phyloP scores from a whole-genome alignment of 2,797 vertebrate genomes.

The Natrix natrix region DNA sequence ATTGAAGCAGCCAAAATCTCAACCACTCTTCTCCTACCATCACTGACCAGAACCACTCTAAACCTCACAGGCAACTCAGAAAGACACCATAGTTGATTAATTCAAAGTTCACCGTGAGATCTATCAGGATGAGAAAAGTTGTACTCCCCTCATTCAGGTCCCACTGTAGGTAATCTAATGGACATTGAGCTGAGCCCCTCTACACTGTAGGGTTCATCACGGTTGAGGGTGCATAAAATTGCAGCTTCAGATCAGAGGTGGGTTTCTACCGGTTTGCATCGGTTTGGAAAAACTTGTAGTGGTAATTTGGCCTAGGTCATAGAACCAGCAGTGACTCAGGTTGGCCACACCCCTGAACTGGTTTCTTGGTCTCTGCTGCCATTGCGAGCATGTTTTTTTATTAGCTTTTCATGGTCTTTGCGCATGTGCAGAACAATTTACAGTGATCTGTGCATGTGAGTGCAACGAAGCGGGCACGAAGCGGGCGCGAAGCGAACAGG shows the following conservation, averaged over 20 bases:
- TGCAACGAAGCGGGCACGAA: too few species aligned
- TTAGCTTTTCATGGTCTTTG: too few species aligned
- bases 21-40: not conserved
- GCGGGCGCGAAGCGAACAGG: too few species aligned
- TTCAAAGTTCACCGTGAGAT: not conserved
- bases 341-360: too few species aligned
- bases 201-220: not conserved
- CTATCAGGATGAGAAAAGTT: not conserved
- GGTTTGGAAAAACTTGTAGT: too few species aligned
- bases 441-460: too few species aligned
- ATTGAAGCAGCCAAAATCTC: not conserved
- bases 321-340: too few species aligned
- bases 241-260: not conserved
- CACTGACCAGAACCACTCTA: not conserved
- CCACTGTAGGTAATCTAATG: not conserved
- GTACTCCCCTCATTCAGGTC: not conserved
- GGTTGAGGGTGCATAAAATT: not conserved
- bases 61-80: not conserved
- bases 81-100: not conserved
- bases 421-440: too few species aligned
- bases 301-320: too few species aligned
- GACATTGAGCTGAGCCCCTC: not conserved
- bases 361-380: too few species aligned
- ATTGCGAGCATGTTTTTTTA: too few species aligned
- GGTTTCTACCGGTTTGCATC: too few species aligned